A percentile compares a stretch with the other conserved stretches of the same genome.
phyloP scores from a whole-genome alignment of 2,888 invertebrate species.

The Tigriopus californicus region DNA sequence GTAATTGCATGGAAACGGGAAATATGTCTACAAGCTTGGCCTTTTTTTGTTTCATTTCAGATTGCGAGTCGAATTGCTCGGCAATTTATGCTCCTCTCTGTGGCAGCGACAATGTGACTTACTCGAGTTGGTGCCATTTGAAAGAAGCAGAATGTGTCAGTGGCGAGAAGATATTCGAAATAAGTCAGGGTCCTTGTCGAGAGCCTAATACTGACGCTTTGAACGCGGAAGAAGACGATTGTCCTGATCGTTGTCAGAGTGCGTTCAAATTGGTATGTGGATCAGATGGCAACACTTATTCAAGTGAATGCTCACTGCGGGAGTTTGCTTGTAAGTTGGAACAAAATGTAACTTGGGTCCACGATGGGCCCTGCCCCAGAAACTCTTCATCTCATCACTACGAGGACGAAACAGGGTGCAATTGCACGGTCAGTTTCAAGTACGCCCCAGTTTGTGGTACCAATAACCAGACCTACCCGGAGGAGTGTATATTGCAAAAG shows the following conservation, averaged over 20 bases:
- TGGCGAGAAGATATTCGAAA: not conserved
- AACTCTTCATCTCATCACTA: too few relatives aligned
- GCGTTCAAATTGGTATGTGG: constrained; percentile 44
- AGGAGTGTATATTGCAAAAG: not conserved
- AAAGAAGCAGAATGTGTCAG: constrained; percentile 60
- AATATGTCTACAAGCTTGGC: too few relatives aligned
- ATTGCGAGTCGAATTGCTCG: too few relatives aligned
- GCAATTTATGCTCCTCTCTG: constrained; percentile 36
- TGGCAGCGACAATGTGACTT: constrained; percentile 68
- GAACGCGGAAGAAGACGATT: not conserved
- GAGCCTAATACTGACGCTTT: too few relatives aligned
- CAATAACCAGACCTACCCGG: not conserved
- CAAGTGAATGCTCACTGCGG: constrained; percentile 59
- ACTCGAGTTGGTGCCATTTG: constrained; percentile 59
- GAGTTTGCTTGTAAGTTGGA: constrained; percentile 53
- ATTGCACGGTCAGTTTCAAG: not conserved
- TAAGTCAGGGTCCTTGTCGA: too few relatives aligned
- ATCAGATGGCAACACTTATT: constrained; percentile 66
- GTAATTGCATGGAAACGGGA: too few relatives aligned
- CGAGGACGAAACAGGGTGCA: not conserved
- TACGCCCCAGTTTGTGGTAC: constrained; percentile 54
- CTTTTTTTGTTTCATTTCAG: too few relatives aligned
- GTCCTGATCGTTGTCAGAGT: constrained; percentile 19
- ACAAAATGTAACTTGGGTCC: not conserved
- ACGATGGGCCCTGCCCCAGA: not conserved